Evolutionary conservation across 2,797 vertebrate species (phyloP).

Genomic region (Hyperoplus lanceolatus): DNA sequence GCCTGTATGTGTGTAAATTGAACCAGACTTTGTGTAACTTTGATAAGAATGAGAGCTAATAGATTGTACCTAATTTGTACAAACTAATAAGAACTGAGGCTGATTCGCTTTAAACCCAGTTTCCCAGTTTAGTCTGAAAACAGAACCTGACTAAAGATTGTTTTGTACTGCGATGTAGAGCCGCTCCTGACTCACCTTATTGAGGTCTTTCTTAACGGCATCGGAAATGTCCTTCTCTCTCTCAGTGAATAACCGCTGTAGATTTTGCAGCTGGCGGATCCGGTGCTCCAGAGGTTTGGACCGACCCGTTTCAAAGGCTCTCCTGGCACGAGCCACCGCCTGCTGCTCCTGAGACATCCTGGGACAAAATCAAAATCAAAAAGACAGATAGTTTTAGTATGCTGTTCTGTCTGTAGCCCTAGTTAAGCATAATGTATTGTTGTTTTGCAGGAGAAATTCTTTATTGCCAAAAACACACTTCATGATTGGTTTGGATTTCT

Average conservation of each 20-base stretch:
- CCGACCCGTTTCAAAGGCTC: conserved; percentile 87
- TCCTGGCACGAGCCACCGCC: conserved; percentile 85
- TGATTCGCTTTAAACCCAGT: not conserved
- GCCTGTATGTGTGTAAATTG: not conserved
- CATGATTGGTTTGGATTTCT: not conserved
- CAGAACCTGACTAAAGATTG: not conserved
- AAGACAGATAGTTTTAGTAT: not conserved
- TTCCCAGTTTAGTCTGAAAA: not conserved
- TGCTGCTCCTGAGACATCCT: conserved; percentile 87
- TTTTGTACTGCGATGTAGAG: not conserved
- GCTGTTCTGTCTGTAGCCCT: not conserved
- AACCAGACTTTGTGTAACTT: not conserved
- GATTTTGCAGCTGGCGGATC: conserved; percentile 88
- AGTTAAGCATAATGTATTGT: not conserved
- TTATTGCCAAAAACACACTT: not conserved
- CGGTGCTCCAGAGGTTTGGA: conserved; percentile 89
- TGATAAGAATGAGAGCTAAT: not conserved
- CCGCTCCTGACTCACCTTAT: conserved; percentile 82
- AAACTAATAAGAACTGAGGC: not conserved
- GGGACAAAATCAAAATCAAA: conserved; percentile 1
- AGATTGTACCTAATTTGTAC: not conserved
- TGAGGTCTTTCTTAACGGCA: conserved; percentile 89
- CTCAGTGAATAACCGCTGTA: conserved; percentile 87
- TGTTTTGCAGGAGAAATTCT: not conserved
- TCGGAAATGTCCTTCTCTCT: conserved; percentile 82